Conservation (phyloP, 2,113 vertebrate species). For the Periophthalmus modestus region DNA sequence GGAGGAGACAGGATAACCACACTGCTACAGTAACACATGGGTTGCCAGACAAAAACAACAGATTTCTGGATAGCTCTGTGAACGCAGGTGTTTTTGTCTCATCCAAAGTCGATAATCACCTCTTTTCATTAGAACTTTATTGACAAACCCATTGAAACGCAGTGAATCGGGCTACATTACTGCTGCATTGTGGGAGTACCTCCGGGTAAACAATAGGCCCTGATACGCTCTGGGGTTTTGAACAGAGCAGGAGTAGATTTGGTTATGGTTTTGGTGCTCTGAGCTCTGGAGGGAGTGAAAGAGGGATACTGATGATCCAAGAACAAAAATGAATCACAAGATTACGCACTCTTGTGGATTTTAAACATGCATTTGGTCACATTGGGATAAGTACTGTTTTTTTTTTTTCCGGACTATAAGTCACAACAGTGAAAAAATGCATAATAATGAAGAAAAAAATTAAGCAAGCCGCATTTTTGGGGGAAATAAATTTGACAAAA, state of each 20-base stretch:
- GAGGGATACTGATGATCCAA: not conserved
- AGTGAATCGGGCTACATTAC: constrained; percentile 35
- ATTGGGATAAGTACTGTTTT: too few species aligned
- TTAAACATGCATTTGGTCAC: too few species aligned
- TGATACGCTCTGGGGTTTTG: constrained; percentile 17
- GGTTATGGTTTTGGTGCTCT: not conserved
- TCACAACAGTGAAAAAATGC: too few species aligned
- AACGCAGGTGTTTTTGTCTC: constrained; percentile 47
- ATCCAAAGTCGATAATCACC: constrained; percentile 33
- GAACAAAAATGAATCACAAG: not conserved
- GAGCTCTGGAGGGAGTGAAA: not conserved
- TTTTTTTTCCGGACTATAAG: too few species aligned
- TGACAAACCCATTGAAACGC: constrained; percentile 31
- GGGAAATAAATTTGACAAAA: too few species aligned
- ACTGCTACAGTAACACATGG: not conserved
- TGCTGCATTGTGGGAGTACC: constrained; percentile 15
- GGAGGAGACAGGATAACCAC: not conserved
- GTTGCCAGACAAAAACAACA: not conserved
- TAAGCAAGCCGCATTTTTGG: too few species aligned
- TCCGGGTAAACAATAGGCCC: constrained; percentile 24
- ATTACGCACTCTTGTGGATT: too few species aligned
- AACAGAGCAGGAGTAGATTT: not conserved
- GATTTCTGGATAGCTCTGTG: constrained; percentile 34
- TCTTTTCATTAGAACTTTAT: constrained; percentile 47
- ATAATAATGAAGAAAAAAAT: too few species aligned